Evolutionary conservation across 2,113 vertebrate species (phyloP).

Genomic region (Gavia stellata): DNA sequence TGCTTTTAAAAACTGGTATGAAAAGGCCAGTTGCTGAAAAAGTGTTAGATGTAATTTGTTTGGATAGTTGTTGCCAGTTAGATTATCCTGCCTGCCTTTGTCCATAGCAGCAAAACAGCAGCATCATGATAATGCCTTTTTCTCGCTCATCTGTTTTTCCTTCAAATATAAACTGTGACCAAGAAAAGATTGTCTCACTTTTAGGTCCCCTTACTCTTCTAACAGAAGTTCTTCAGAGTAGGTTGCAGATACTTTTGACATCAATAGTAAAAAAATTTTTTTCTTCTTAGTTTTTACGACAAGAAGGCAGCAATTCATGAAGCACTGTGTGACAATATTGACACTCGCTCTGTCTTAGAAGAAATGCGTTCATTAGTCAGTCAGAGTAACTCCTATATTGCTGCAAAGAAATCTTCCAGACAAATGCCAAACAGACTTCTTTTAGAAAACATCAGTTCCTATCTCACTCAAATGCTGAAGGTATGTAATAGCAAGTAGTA

Average conservation of each 20-base stretch:
- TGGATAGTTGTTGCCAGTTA: background rate
- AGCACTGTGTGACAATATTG: constrained; percentile 92
- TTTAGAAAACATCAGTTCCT: constrained; percentile 78
- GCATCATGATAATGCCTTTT: background rate
- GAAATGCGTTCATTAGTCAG: constrained; percentile 88
- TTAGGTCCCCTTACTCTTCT: background rate
- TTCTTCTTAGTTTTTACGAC: constrained; percentile 79
- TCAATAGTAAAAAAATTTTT: background rate
- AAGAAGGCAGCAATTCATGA: constrained; percentile 82
- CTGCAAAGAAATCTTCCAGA: constrained; percentile 78
- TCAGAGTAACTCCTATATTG: constrained; percentile 91
- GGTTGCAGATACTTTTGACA: background rate
- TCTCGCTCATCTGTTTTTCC: background rate
- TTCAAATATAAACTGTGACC: background rate
- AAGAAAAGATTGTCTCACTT: background rate
- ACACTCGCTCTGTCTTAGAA: constrained; percentile 88
- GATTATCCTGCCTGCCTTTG: background rate
- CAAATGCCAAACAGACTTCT: constrained; percentile 83
- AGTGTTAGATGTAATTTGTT: background rate
- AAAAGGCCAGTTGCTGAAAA: background rate
- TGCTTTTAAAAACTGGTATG: background rate
- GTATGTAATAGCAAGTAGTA: constrained; percentile 64
- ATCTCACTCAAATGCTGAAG: constrained; percentile 90
- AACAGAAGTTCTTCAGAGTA: background rate
- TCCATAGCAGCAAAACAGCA: background rate